Evolutionary conservation across 2,888 invertebrate species (phyloP), one percentile per base, ranked within the genome.

Genomic region (Dolichomitus sp.): DNA sequence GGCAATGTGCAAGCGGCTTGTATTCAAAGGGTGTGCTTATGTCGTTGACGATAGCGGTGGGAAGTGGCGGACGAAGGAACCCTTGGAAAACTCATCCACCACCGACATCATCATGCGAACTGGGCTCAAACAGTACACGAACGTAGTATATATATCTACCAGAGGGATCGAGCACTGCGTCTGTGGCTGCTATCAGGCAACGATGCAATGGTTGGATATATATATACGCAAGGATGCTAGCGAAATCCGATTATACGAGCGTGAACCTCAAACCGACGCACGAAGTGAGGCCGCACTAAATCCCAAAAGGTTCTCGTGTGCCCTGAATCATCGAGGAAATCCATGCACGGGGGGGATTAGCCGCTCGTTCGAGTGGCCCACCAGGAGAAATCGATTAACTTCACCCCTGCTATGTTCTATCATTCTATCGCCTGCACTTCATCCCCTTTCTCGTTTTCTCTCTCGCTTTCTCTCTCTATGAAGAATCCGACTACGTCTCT

Each of bases 1-100:
- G 7, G 45, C 6, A 37, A 3, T 54, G 61, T 57, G 37, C 57
- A 40, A 69, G n/a, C 52, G 74, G 40, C 74, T 57, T 69, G 57
- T 70, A 45, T 76, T 79, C 75, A 70, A 79, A 83, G 79, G 61
- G 45, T 48, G 77, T 52, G 82, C 72, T 79, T 54, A 61, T 37
- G 37, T 81, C 37, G 75, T 33, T 52, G 69, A 48, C 14, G 68
- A 59, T 57, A 50, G 14, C 19, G 74, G 52, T 40, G 45, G 52
- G 48, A 33, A 40, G 40, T 30, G 72, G 52, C 50, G 52, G 61
- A 45, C 33, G 19, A 57, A 52, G 37, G 19, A 70, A 75, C 33
- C 42, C 42, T 37, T 33, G 70, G 79, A 72, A 83, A 83, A 79
- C 45, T 33, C 70, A 66, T 70, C 70, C 37, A n/a, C 61, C 50